Conservation (phyloP, 1,140 invertebrate species). For the Brachionus manjavacas region DNA sequence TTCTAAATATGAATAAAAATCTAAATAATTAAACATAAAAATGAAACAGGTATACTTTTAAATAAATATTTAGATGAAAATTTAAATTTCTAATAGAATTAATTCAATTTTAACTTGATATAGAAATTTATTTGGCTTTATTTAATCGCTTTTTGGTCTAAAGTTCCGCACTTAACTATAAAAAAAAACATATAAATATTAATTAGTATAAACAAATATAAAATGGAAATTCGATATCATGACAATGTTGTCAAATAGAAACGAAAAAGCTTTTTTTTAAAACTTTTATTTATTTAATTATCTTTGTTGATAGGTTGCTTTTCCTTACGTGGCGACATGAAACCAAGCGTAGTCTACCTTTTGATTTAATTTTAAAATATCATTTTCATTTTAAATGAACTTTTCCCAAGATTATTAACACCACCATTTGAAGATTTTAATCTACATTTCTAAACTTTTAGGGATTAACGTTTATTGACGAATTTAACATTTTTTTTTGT, state of each 20-base stretch:
- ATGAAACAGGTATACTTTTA: background rate
- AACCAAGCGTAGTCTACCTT: background rate
- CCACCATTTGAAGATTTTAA: background rate
- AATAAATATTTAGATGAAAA: constrained; percentile 9
- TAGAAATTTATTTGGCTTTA: background rate
- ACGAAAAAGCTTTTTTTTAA: background rate
- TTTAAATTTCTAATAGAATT: background rate
- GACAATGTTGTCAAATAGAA: background rate
- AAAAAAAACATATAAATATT: background rate
- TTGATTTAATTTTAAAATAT: background rate
- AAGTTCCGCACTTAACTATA: background rate
- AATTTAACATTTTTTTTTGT: background rate
- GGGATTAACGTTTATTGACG: background rate
- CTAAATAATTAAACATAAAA: background rate
- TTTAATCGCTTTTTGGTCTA: background rate
- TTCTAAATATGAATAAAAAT: background rate
- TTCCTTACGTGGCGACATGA: background rate
- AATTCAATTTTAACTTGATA: background rate
- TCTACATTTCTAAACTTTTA: background rate
- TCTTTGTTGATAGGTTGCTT: background rate
- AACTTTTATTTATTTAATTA: background rate
- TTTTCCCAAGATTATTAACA: background rate
- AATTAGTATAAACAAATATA: background rate
- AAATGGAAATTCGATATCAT: constrained; percentile 1
- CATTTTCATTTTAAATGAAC: background rate